Base-by-base conservation (phyloP, 2,888 invertebrate species). In the Rhamnusium bicolor region DNA sequence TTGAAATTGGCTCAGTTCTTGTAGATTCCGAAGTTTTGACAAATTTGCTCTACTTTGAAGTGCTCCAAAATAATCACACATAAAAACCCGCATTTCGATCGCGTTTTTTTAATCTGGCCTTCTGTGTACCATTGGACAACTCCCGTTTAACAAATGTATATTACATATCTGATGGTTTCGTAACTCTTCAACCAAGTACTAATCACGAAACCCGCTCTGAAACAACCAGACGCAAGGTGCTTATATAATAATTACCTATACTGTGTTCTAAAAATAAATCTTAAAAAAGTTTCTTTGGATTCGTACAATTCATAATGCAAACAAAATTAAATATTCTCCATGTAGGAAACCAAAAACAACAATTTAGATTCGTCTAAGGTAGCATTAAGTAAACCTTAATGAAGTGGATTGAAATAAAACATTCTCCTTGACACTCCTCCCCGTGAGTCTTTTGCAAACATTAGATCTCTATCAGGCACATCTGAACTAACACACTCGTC, bases 401-500 rank as follows among this genome's bases (percentile, higher is more conserved):
- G 51, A 47, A 29, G 32, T 18, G 40, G 16, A 53, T 21, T 46
- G 54, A 46, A 40, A 40, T 53, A 32, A 62, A 62, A 47, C 47
- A 62, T 47, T 24, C 21, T 46, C 16, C 10, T 53, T 19, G 69
- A n/a, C 70, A 65, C 70, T 65, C 70, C 70, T 63, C 40, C n/a
- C 32, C 2, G 67, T 24, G 14, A 14, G 61, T 66, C 69, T 73
- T 73, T 69, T 61, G 73, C 73, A 69, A 73, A 73, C 69, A 73
- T 54, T 58, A 69, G 75, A 75, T 73, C 75, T 66, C 68, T 70
- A 70, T 75, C 72, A 24, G 63, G 66, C 65, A 56, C 63, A 61
- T 70, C 63, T 51, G 63, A 47, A 24, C 54, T 54, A 56, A 67
- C 56, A 67, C 19, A 66, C 29, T 72, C 66, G 65, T 72, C 69